Evolutionary conservation across 1,140 invertebrate species (phyloP).

Genomic region (Caenorhabditis briggsae): DNA sequence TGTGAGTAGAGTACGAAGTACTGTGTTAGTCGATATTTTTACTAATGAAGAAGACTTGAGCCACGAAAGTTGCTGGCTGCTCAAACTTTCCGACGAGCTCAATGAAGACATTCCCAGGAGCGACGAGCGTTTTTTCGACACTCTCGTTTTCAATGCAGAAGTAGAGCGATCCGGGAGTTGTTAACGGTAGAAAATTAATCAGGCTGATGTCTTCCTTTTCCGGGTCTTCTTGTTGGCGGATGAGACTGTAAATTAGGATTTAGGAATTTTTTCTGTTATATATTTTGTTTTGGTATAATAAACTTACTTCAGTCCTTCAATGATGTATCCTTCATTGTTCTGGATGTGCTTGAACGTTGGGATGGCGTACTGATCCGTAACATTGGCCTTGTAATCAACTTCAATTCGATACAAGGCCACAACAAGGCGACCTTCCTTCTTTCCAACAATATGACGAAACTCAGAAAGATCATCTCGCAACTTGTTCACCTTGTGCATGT

Average conservation of each 20-base stretch:
- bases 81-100: not conserved
- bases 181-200: not conserved
- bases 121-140: not conserved
- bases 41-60: no score
- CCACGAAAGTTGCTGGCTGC: not conserved
- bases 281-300: no score
- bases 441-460: not conserved
- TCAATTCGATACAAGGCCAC: not conserved
- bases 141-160: not conserved
- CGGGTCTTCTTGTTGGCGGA: not conserved
- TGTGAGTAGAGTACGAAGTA: no score
- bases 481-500: not conserved
- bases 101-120: slow-evolving; percentile 8
- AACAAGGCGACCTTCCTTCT: not conserved
- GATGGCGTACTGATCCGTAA: not conserved
- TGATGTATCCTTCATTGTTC: not conserved
- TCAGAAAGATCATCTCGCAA: no score
- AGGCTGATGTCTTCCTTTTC: not conserved
- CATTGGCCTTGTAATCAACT: not conserved
- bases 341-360: not conserved
- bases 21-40: no score
- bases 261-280: no score
- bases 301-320: not conserved
- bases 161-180: not conserved
- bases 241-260: not conserved